Base-by-base conservation (phyloP, 2,113 vertebrate species). In the Probosciger aterrimus region DNA sequence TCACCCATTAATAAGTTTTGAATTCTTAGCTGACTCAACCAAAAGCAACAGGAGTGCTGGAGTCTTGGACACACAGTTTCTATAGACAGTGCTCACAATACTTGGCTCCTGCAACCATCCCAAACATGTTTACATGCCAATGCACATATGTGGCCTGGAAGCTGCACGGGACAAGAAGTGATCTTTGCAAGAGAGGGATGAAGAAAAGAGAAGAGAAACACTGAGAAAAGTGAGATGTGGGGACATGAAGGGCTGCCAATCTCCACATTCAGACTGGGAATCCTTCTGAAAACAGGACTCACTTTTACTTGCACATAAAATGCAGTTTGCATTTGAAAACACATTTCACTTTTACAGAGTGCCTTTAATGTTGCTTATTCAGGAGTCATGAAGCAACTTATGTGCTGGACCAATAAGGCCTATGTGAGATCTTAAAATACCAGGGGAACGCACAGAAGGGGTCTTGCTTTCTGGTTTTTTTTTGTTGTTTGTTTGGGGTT, bases 101-200 rank as follows among this genome's bases (percentile, higher is more conserved):
- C 8, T 33, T 55, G 73, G 50, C 55, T 43, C 16, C 43, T 46
- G 28, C 73, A 43, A 13, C 3, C 80, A 60, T 49, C 77, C 76
- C 62, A 70, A 64, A 63, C 33, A 9, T 7, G 43, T 75, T 67
- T 27, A 65, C 59, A 37, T 49, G 71, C 60, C 92, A 83, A 0
- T 1, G 11, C 53, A 52, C 70, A 50, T 59, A 1, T 3, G 10
- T 8, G 60, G 65, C 73, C 41, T 9, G 41, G 35, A 41, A 83
- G 41, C 33, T 22, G 10, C 27, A 7, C 0, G 1, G 39, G 35
- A 82, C 43, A 57, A 7, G 5, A 25, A 5, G 5, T 1, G 6
- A 49, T 18, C 37, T 47, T 41, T 50, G 41, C 1, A 1, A 37
- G 39, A 78, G 12, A 8, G 63, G 8, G 44, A 31, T 7, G 16